Evolutionary conservation across 2,113 vertebrate genomes (phyloP), one percentile per base, ranked within the genome.

Genomic region (Calonectris borealis): DNA sequence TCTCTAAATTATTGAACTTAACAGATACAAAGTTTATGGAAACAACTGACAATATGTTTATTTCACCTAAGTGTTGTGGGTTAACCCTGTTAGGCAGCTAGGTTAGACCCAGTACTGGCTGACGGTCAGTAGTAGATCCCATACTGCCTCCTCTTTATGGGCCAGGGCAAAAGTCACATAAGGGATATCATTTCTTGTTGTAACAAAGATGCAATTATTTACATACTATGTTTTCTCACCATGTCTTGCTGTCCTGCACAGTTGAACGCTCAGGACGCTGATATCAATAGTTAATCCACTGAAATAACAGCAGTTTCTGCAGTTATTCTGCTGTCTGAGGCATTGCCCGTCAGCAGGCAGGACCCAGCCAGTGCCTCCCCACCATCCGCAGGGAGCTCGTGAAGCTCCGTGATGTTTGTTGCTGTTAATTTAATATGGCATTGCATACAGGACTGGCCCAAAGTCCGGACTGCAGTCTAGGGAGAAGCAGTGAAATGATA

Each of bases 401-500:
- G 92, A 92, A 90, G 76, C 79, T 68, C 76, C 40, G 3, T 83
- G 90, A 52, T 82, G 80, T 71, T 86, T 86, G 88, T 55, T 86
- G 68, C 61, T 91, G 80, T 71, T 94, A 93, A 92, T 94, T 96
- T 86, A 38, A 40, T 57, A 6, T 71, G 72, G 60, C 88, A 68
- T 17, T 61, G 68, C 55, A 40, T 27, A 73, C 52, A 84, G 54
- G 68, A 46, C 78, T 88, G 69, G 69, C 73, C 76, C 49, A 12
- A 68, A 92, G 76, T 93, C 90, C 83, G 36, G 64, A 10, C 24
- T 75, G 55, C 51, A n/a, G 44, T 26, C 48, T 6, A 57, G 49
- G n/a, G 31, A 42, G 44, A 44, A 92, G n/a, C 34, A 40, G 36
- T 71, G 36, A 87, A 60, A 88, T 54, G 36, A 62, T 10, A 5